Percentiles rank a stretch among this genome's conserved stretches.
phyloP scores from a whole-genome alignment of 2,113 vertebrate species.

The Eretmochelys imbricata region DNA sequence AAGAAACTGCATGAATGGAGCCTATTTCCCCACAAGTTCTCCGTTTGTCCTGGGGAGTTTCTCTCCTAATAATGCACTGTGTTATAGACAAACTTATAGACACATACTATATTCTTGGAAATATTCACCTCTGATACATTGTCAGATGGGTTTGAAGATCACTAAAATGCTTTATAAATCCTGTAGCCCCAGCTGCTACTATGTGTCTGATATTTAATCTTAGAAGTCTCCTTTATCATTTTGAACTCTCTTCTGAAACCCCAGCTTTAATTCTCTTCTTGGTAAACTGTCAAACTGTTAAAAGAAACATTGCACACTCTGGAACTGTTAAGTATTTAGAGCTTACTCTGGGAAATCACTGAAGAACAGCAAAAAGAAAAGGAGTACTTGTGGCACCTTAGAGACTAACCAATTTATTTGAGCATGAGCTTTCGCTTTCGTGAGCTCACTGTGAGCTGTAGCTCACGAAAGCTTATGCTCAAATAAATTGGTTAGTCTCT shows the following conservation, averaged over 20 bases:
- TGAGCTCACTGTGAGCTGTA: too few relatives aligned
- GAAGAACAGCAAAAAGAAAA: not conserved
- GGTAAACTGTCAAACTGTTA: conserved; percentile 17
- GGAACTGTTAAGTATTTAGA: not conserved
- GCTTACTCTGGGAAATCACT: not conserved
- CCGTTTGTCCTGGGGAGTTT: not conserved
- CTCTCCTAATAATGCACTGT: not conserved
- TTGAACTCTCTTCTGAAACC: conserved; percentile 35
- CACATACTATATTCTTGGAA: not conserved
- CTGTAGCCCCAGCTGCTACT: conserved; percentile 44
- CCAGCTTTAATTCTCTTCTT: conserved; percentile 45
- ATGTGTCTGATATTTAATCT: conserved; percentile 8
- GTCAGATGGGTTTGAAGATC: not conserved
- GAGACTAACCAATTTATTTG: too few relatives aligned
- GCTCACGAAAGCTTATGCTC: too few relatives aligned
- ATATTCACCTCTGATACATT: not conserved
- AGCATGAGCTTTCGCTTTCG: too few relatives aligned
- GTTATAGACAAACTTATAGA: not conserved
- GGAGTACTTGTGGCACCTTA: too few relatives aligned
- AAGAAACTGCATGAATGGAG: fast-evolving
- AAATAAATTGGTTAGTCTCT: too few relatives aligned
- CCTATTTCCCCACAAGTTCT: not conserved
- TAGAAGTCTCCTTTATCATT: conserved; percentile 11
- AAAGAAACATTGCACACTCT: fast-evolving
- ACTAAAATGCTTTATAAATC: conserved; percentile 55